These are phyloP conservation scores for Brachystomella parvula DNA, from an alignment of 1,140 invertebrate genomes.

Conservation along the genomic window DNA sequence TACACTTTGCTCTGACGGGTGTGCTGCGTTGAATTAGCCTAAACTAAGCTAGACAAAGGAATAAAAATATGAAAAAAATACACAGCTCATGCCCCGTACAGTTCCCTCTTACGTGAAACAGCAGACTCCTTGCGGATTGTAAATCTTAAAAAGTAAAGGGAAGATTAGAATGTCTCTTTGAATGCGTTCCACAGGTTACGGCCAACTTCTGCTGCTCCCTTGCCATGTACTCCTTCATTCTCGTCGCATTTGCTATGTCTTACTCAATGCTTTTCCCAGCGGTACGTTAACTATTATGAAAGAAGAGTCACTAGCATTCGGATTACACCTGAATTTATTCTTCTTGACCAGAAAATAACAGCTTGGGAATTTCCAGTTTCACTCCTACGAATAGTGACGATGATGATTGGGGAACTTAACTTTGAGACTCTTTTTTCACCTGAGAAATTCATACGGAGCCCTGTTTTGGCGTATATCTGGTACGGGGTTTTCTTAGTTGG, in stretches of 20 bases:
- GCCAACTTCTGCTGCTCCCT: conserved; percentile 25
- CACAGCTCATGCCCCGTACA: too few species aligned
- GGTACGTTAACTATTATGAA: conserved; percentile 16
- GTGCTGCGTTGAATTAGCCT: too few species aligned
- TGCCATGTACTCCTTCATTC: conserved; percentile 25
- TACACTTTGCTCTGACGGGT: too few species aligned
- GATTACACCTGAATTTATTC: conserved; percentile 5
- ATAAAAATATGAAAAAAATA: too few species aligned
- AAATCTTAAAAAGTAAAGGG: not conserved
- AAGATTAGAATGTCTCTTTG: not conserved
- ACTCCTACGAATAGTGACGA: conserved; percentile 37
- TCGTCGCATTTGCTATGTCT: conserved; percentile 28
- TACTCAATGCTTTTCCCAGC: conserved; percentile 28
- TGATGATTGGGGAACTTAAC: conserved; percentile 56
- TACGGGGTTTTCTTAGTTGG: conserved; percentile 42
- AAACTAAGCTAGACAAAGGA: too few species aligned
- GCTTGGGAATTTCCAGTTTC: conserved; percentile 14
- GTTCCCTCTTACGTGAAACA: too few species aligned
- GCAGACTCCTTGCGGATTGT: too few species aligned
- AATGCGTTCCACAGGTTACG: conserved; percentile 25
- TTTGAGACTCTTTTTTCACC: conserved; percentile 44
- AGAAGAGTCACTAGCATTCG: not conserved
- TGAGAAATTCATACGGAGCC: conserved; percentile 4
- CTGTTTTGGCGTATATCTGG: conserved; percentile 37
- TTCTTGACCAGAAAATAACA: not conserved